Evolutionary conservation across 2,888 invertebrate genomes (phyloP).

Genomic region (Hypena proboscidalis): DNA sequence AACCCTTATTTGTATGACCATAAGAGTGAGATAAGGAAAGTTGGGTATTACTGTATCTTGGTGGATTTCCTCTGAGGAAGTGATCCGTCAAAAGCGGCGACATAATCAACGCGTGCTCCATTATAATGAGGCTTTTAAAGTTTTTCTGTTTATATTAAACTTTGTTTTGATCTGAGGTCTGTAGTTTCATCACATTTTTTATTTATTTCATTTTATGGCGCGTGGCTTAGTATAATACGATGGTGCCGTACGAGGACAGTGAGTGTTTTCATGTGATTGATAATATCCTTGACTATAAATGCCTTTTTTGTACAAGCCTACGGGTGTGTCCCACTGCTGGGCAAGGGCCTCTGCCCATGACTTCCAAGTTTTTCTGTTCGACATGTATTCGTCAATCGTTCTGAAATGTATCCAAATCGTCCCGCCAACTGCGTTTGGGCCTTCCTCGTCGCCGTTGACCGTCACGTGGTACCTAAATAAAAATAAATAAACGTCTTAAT

Average conservation of each 20-base stretch:
- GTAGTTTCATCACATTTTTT: constrained; percentile 29
- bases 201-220: constrained; percentile 6
- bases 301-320: too few relatives aligned
- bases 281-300: too few relatives aligned
- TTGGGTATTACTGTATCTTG: constrained; percentile 11
- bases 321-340: too few relatives aligned
- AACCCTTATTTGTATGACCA: background rate
- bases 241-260: too few relatives aligned
- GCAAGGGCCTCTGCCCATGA: too few relatives aligned
- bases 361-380: too few relatives aligned
- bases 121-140: constrained; percentile 61
- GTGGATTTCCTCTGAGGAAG: constrained; percentile 53
- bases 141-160: constrained; percentile 41
- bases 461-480: too few relatives aligned
- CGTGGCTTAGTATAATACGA: background rate
- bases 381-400: too few relatives aligned
- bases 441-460: too few relatives aligned
- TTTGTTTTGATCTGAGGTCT: constrained; percentile 38
- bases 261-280: background rate
- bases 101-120: constrained; percentile 63
- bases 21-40: constrained; percentile 4
- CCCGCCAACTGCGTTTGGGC: too few relatives aligned
- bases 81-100: constrained; percentile 62
- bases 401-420: too few relatives aligned
- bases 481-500: too few relatives aligned